Evolutionary conservation across 1,140 invertebrate genomes (phyloP).

Genomic region (Anagrus nilaparvatae): DNA sequence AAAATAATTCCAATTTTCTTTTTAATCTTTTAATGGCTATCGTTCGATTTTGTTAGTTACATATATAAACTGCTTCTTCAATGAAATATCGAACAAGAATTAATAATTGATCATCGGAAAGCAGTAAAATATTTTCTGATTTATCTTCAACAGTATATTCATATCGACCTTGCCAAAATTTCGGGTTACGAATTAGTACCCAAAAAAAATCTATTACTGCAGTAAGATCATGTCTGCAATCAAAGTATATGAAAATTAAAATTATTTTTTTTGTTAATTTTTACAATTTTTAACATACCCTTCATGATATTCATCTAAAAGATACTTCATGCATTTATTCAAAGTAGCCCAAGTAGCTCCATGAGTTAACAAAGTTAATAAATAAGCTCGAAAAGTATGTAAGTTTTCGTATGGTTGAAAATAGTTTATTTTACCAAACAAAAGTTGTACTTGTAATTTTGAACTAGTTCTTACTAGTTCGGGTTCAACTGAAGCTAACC

Average conservation of each 20-base stretch:
- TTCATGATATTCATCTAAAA: constrained; percentile 45
- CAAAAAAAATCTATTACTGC: constrained; percentile 83
- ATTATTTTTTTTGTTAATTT: too few species aligned
- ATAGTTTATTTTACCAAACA: constrained; percentile 36
- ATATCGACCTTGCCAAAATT: constrained; percentile 88
- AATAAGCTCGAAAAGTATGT: constrained; percentile 57
- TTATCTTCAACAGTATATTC: constrained; percentile 70
- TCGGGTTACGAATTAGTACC: constrained; percentile 79
- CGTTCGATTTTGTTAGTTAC: constrained; percentile 31
- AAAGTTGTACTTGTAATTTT: constrained; percentile 43
- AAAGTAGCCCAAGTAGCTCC: constrained; percentile 83
- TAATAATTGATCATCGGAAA: constrained; percentile 50
- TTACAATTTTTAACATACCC: too few species aligned
- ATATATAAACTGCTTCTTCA: constrained; percentile 51
- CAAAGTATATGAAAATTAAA: too few species aligned
- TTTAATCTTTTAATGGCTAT: constrained; percentile 45
- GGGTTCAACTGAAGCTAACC: constrained; percentile 76
- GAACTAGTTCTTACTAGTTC: constrained; percentile 58
- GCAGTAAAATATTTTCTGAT: constrained; percentile 58
- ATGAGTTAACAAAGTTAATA: constrained; percentile 79
- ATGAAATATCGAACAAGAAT: constrained; percentile 67
- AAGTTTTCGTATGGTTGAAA: constrained; percentile 32
- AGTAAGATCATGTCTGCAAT: constrained; percentile 60
- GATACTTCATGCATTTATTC: constrained; percentile 55
- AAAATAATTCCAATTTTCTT: constrained; percentile 55